Base-by-base conservation (phyloP, 1,140 invertebrate genomes). In the Aphidius gifuensis region DNA sequence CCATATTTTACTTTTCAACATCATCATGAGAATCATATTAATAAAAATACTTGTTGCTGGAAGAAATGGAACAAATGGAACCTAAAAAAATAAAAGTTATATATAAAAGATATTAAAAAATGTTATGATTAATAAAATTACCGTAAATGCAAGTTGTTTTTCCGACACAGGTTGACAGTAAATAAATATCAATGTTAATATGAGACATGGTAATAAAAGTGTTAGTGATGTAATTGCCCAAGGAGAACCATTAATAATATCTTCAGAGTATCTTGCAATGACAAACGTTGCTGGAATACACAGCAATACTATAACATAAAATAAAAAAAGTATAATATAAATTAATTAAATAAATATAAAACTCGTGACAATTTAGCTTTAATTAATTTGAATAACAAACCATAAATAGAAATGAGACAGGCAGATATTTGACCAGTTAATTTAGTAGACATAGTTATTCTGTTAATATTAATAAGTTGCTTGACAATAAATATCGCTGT, bases 21-120 rank as follows among this genome's bases (percentile, higher is more conserved):
- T 90, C 67, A 92, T 83, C 91, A 96, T 96, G 32, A 97, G 82
- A 76, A 92, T 92, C 47, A 93, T 76, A 77, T 97, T 97, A 64
- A 92, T 87, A 54, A 94, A 86, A 59, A 96, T 89, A 74, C 91
- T 93, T 1, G 93, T 69, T 64, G 88, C 87, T 1, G 94, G 93
- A 48, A 96, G 82, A 39, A 93, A 80, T 3, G 94, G 94, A 9
- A 96, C 92, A 21, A 92, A 80, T 2, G 93, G 93, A 49, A 92
- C 92, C 88, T 93, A 80, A 54, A 32, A 32, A 40, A 5, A 51
- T 59, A 55, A 16, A 21, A 39, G 9, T 39, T 5, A 56, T 56
- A 11, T 55, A 46, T 39, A 56, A 55, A 42, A 40, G 9, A 42
- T 40, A 47, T 5, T 32, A 32, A 64, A 44, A 55, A 50, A 49